Percentiles rank a stretch among this genome's conserved stretches.
These are phyloP conservation scores for Haemorhous mexicanus DNA, from an alignment of 2,113 vertebrate species.

Conservation along the genomic window DNA sequence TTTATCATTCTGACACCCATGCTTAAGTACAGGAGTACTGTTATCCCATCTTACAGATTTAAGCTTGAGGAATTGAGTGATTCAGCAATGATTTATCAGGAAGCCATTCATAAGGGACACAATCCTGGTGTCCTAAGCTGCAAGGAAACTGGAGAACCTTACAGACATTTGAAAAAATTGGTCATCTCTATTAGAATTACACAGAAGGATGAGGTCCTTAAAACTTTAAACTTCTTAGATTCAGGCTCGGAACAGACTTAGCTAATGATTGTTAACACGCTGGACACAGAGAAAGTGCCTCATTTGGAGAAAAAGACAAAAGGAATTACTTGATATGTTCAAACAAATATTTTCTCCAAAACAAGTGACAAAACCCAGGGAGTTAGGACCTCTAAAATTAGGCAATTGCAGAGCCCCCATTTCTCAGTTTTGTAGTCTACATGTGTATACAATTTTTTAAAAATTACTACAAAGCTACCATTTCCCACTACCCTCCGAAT, in stretches of 20 bases:
- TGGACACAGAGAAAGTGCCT: conserved; percentile 14
- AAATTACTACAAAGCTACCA: neutral
- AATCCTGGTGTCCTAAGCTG: neutral
- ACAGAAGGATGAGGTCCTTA: neutral
- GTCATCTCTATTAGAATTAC: neutral
- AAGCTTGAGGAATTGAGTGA: neutral
- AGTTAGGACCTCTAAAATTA: neutral
- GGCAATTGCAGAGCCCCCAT: neutral
- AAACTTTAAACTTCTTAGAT: neutral
- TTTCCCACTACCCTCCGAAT: neutral
- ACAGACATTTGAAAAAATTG: neutral
- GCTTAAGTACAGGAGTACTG: neutral
- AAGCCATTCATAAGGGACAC: neutral
- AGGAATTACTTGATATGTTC: neutral
- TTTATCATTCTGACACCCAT: neutral
- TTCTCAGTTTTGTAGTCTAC: neutral
- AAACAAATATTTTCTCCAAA: conserved; percentile 20
- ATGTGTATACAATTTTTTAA: neutral
- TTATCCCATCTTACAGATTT: neutral
- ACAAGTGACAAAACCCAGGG: neutral
- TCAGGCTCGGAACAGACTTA: neutral
- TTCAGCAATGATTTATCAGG: neutral
- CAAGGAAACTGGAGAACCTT: neutral
- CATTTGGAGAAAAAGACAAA: conserved; percentile 4
- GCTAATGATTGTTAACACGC: neutral